Evolutionary conservation across 2,113 vertebrate genomes (phyloP), one percentile per base, ranked within the genome.

Genomic region (Meles meles): DNA sequence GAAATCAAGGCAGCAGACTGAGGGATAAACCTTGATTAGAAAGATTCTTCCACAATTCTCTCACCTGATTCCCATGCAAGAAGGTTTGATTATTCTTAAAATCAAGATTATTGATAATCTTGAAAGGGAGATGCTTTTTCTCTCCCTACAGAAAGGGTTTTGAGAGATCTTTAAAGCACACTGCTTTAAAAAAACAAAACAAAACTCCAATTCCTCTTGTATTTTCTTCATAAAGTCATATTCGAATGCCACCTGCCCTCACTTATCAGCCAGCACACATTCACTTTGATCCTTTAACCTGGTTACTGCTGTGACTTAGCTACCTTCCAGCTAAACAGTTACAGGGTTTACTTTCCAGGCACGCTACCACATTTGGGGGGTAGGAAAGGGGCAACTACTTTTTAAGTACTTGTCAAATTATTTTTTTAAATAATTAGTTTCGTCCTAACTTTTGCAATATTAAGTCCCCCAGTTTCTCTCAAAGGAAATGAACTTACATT

Each of bases 401-500:
- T 44, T 23, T n/a, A 44, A 12, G 44, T 23, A n/a, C 61, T 81
- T 88, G 65, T 27, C 63, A 85, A 77, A 25, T 25, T 47, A 42
- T 29, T 69, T 61, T 37, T n/a, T 37, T 21, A 81, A 90, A 57
- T 79, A 80, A 84, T 4, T 34, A 61, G 42, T 34, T 65, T 15
- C 47, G 6, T 31, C 67, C 85, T 52, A 52, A 63, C 31, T 79
- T 97, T 52, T 31, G n/a, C 15, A 29, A 76, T 55, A 96, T 3
- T 23, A 59, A 85, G 57, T 20, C 11, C 29, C n/a, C 52, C 7
- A 8, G 27, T 72, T 86, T 82, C 27, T 71, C 65, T 69, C 72
- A 42, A 69, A 94, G n/a, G 15, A 76, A 31, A 88, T 5, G 49
- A 23, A 99, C 99, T 99, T 98, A 99, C 99, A 99, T 99, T 98